A percentile compares a stretch with the other conserved stretches of the same genome.
These are phyloP conservation scores for Notiomystis cincta DNA, from an alignment of 2,113 vertebrate genomes.

Conservation along the genomic window DNA sequence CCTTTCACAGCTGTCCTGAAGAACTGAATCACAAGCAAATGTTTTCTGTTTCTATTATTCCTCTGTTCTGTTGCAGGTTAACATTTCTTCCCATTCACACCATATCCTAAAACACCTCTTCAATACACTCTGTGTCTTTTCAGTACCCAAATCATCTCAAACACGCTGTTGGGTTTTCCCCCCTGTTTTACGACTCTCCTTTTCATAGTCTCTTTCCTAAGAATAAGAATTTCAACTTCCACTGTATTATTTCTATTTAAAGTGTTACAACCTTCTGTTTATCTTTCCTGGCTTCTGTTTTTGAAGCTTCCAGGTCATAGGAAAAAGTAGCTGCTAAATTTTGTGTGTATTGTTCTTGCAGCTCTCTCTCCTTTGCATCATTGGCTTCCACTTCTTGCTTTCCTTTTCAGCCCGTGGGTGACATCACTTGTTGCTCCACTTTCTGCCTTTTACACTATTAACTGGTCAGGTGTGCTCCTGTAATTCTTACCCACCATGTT, in stretches of 20 bases:
- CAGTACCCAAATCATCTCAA: not conserved
- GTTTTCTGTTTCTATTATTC: not conserved
- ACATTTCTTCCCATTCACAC: not conserved
- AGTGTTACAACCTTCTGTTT: not conserved
- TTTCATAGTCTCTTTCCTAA: not conserved
- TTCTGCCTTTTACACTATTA: not conserved
- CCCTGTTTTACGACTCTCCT: not conserved
- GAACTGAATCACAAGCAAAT: not conserved
- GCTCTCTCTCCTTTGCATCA: not conserved
- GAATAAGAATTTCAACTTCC: not conserved
- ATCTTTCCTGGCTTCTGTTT: not conserved
- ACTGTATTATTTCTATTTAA: not conserved
- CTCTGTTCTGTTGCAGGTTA: not conserved
- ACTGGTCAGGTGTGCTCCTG: not conserved
- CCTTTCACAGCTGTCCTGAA: not conserved
- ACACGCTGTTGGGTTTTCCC: accelerated
- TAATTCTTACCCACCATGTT: not conserved
- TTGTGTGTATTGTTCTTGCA: not conserved
- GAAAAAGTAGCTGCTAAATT: not conserved
- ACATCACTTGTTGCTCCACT: not conserved
- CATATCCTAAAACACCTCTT: not conserved
- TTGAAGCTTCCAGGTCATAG: not conserved
- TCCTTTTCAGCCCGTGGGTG: not conserved
- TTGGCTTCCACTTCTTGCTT: not conserved
- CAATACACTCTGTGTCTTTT: not conserved